These are phyloP conservation scores for Acrossocheilus wenchowensis DNA, from an alignment of 2,797 vertebrate genomes.

Conservation along the genomic window DNA sequence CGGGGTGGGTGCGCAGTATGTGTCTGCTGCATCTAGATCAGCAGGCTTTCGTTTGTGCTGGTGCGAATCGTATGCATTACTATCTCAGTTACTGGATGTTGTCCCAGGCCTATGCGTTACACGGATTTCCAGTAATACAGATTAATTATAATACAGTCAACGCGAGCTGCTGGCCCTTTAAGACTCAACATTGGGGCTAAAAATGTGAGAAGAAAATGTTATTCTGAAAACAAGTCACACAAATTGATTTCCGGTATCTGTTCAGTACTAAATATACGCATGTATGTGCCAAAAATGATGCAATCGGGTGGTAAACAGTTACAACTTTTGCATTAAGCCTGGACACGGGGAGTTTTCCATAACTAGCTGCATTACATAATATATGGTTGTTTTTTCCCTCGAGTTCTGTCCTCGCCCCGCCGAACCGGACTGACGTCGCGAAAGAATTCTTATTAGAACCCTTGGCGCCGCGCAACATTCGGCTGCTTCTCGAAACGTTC, in stretches of 20 bases:
- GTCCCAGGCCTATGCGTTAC: neutral
- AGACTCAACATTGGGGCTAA: constrained; percentile 8
- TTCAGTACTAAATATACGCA: neutral
- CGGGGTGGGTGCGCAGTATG: constrained; percentile 38
- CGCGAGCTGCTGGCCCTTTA: constrained; percentile 33
- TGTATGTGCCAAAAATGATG: constrained; percentile 35
- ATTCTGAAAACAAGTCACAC: too few species aligned
- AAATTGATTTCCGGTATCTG: neutral
- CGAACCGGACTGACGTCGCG: neutral
- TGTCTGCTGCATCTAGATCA: constrained; percentile 38
- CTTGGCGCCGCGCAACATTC: neutral
- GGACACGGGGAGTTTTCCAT: constrained; percentile 47
- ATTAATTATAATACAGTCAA: constrained; percentile 26
- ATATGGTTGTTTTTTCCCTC: constrained; percentile 10
- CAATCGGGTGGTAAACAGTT: constrained; percentile 37
- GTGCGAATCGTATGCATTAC: neutral
- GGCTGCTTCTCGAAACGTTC: neutral
- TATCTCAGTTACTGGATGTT: neutral
- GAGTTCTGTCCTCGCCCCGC: constrained; percentile 12
- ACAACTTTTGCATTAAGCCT: constrained; percentile 9
- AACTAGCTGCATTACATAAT: constrained; percentile 53
- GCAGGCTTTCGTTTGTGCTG: neutral
- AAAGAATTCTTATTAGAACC: too few species aligned
- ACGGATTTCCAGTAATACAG: constrained; percentile 35
- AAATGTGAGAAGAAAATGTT: neutral